phyloP scores from a whole-genome alignment of 2,888 invertebrate species.

The Oxystoma pomonae region DNA sequence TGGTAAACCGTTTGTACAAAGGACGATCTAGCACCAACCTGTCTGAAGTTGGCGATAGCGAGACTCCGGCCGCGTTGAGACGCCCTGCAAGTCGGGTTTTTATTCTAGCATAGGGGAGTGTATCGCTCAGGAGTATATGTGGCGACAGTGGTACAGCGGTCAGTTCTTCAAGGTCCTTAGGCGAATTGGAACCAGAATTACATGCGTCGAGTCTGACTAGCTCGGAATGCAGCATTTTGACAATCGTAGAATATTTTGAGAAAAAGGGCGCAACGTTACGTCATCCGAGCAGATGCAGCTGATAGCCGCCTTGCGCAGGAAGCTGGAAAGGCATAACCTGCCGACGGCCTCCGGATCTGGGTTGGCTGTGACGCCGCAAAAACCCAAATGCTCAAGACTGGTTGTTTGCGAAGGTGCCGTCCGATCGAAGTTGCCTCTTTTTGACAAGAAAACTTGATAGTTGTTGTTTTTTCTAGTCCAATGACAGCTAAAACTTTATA shows the following conservation, averaged over 20 bases:
- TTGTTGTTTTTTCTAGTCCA: neutral
- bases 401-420: constrained; percentile 85
- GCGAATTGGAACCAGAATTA: neutral
- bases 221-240: constrained; percentile 72
- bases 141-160: constrained; percentile 40
- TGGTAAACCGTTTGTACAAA: constrained; percentile 53
- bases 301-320: constrained; percentile 42
- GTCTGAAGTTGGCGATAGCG: constrained; percentile 37
- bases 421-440: constrained; percentile 77
- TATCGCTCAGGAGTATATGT: constrained; percentile 45
- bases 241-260: constrained; percentile 87
- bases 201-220: constrained; percentile 66
- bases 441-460: constrained; percentile 60
- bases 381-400: constrained; percentile 58
- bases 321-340: constrained; percentile 38
- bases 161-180: neutral
- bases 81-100: constrained; percentile 84
- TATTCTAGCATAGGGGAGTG: constrained; percentile 76
- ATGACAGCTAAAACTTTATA: neutral
- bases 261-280: constrained; percentile 62
- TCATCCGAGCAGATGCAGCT: constrained; percentile 47
- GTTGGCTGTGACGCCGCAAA: constrained; percentile 35
- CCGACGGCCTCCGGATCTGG: constrained; percentile 21
- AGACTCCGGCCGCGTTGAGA: constrained; percentile 45
- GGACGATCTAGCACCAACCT: constrained; percentile 45